Base-by-base conservation (phyloP, 2,113 vertebrate species). In the Ginglymostoma cirratum region DNA sequence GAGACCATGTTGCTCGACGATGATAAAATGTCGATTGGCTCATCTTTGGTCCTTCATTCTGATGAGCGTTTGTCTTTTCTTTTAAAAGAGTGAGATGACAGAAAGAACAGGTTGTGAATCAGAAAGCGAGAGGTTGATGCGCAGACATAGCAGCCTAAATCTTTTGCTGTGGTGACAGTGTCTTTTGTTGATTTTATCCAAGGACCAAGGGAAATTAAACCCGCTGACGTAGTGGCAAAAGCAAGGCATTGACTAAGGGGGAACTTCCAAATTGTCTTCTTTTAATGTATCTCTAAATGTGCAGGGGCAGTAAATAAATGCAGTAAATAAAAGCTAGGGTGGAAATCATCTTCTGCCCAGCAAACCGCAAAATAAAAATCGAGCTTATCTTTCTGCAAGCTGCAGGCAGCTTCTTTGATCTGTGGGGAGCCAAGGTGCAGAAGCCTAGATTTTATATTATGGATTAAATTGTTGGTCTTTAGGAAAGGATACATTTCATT, bases 21-120 rank as follows among this genome's bases (percentile, higher is more conserved):
- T 38, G 89, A 93, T 93, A 93, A 92, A 10, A 93, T 66, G 61
- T 92, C 19, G n/a, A 92, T 66, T 92, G 34, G 89, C 55, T 92
- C 55, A 61, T 34, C 55, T 61, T 38, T 5, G 34, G 55, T 30
- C 30, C 89, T 14, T 92, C 30, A 92, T 92, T 92, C 65, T 17
- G 55, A 19, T 66, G 5, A 66, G 55, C 15, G 34, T 90, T 27
- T 30, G 23, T 90, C 14, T 45, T 61, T 61, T 61, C 0, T 93
- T 61, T 89, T 55, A 10, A 23, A 93, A 61, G 19, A 61, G 17
- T 19, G 89, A 38, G 89, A 67, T 93, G 61, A 67, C 89, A 66
- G 89, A 65, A 93, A 65, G 61, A 15, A 92, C 38, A 67, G 34
- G 61, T 93, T 38, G 42, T 23, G n/a, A 7, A 83, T 19, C 1